Evolutionary conservation across 2,888 invertebrate genomes (phyloP), one percentile per base, ranked within the genome.

Genomic region (Limenitis camilla): DNA sequence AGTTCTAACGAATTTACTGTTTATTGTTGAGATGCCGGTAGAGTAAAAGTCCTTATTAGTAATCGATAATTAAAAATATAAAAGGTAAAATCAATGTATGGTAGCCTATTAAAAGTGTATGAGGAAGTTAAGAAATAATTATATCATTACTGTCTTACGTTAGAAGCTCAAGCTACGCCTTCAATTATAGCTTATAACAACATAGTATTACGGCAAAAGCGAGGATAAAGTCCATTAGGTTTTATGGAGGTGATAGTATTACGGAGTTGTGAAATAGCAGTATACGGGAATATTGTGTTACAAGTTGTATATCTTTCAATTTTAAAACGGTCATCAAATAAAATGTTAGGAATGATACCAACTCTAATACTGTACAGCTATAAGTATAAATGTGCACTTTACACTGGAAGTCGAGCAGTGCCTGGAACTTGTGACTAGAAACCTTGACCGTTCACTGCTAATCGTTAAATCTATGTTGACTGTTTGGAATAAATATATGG

Each of bases 241-340:
- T 51, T 55, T 55, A 55, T 52, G 48, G 32, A 36, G 40, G 40
- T 36, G 48, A 40, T 44, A 52, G 36, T 42, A 42, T 38, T 40
- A 46, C 33, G 33, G 35, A 32, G 11, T 11, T 10, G 11, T 6
- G 10, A 36, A 6, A 45, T 45, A 29, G 45, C 30, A 42, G 30
- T 43, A 28, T 38, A 42, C 28, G 28, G 31, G 32, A 32, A 35
- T 44, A 19, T 44, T 32, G 19, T 44, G 33, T 44, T 33, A 44
- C 33, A 7, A 35, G 7, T n/a, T 9, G 19, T 35, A 27, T 29
- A 9, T 6, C 35, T 36, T 9, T 19, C 19, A 3, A 19, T 19
- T 19, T 19, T 19, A 19, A 19, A 19, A 2, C 19, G 19, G 19
- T 19, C 19, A 19, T 19, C 19, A 19, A 19, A 19, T 19, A 19